phyloP scores from a whole-genome alignment of 2,888 invertebrate species.

The Nomada goodeniana region DNA sequence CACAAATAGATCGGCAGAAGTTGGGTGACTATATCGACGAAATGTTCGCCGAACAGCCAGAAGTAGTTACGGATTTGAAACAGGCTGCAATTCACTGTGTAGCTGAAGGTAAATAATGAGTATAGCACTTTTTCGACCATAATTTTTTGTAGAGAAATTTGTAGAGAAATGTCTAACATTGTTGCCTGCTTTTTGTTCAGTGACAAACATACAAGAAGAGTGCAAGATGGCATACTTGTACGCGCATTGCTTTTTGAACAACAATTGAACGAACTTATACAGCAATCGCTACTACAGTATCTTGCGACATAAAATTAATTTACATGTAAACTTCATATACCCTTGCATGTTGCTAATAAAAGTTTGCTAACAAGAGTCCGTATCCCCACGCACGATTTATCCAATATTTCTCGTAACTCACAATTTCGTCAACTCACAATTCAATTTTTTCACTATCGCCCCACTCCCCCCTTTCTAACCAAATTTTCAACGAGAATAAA shows the following conservation, averaged over 20 bases:
- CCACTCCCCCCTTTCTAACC: too few species aligned
- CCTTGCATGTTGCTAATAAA: too few species aligned
- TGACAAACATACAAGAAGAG: not conserved
- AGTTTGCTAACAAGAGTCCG: too few species aligned
- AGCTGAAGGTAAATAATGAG: constrained; percentile 14
- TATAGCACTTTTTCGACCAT: too few species aligned
- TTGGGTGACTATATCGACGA: not conserved
- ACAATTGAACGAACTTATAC: not conserved
- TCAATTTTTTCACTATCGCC: too few species aligned
- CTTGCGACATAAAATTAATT: too few species aligned
- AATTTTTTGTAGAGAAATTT: not conserved
- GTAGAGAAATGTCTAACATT: not conserved
- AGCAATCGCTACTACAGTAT: not conserved
- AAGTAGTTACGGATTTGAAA: not conserved
- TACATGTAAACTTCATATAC: too few species aligned
- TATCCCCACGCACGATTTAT: too few species aligned
- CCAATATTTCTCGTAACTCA: too few species aligned
- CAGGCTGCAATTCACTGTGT: not conserved
- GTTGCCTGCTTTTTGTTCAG: constrained; percentile 5
- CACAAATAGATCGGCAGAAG: not conserved
- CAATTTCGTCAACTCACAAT: too few species aligned
- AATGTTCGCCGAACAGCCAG: not conserved
- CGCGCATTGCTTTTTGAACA: constrained; percentile 7
- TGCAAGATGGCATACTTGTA: constrained; percentile 17
- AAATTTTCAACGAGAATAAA: too few species aligned